Base-by-base conservation (phyloP, 2,113 vertebrate genomes). In the Pterophyllum scalare region DNA sequence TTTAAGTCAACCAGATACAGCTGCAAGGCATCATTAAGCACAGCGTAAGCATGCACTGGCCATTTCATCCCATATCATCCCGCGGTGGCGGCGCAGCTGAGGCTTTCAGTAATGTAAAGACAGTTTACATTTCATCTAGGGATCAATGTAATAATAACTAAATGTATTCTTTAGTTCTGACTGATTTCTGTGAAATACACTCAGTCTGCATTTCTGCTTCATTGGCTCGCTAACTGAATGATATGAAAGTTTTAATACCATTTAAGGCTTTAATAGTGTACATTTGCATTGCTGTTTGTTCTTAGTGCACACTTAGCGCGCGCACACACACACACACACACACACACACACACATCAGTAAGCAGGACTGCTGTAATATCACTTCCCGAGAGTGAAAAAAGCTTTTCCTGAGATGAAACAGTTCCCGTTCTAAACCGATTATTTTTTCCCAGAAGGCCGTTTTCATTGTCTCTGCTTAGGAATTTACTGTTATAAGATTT, bases 131-230 rank as follows among this genome's bases (percentile, higher is more conserved):
- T 89, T 88, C 77, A 88, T 88, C 80, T 35, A 22, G 19, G 28
- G 87, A 83, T 84, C 43, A 62, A 3, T 90, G 49, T 82, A 90
- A 89, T 91, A 90, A 83, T 88, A 88, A 92, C 90, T 46, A 84
- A 88, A 91, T 77, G 77, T 49, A 59, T 43, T 85, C 70, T 81
- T 83, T 82, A 85, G 77, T 67, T 40, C 76, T 46, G 83, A 81
- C 83, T 77, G 62, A 79, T 83, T 81, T 65, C 60, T 75, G 77
- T 28, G 78, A 49, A 83, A 86, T 24, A 77, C 5, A 59, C 79
- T 31, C 59, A 33, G 33, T 33, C 33, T 7, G 33, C 6, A 6
- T 33, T 33, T 33, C 1, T 33, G 33, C 33, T 33, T 33, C 33
- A 33, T 33, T 1, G 33, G 33, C 33, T 33, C 33, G 6, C 83